Percentiles rank a stretch among this genome's conserved stretches.
Evolutionary conservation across 2,113 vertebrate genomes (phyloP).

Genomic region (Quiscalus mexicanus): DNA sequence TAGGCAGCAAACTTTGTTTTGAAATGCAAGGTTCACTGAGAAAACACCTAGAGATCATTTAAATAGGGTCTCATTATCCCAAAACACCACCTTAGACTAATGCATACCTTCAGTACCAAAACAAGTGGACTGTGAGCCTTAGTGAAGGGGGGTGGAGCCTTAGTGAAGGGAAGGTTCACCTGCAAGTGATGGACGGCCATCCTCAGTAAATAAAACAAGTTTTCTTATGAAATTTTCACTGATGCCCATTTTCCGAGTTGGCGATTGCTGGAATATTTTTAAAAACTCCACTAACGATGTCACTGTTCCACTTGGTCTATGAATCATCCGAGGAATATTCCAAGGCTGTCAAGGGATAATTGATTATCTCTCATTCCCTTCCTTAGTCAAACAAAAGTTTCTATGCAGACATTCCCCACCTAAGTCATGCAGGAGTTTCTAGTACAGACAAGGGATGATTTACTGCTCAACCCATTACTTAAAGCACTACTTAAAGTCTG

Average conservation of each 20-base stretch:
- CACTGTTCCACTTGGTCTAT: not conserved
- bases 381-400: not conserved
- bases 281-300: accelerated
- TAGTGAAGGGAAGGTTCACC: accelerated
- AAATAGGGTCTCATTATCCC: not conserved
- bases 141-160: not conserved
- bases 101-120: not conserved
- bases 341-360: not conserved
- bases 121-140: not conserved
- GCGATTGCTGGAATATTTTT: too few relatives aligned
- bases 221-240: not conserved
- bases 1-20: not conserved
- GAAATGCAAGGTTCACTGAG: not conserved
- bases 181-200: not conserved
- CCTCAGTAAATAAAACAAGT: not conserved
- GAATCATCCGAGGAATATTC: not conserved
- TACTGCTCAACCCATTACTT: not conserved
- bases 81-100: not conserved
- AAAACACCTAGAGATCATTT: not conserved
- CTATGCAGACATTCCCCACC: not conserved
- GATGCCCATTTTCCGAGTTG: not conserved
- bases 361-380: not conserved
- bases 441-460: not conserved
- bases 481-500: not conserved
- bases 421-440: not conserved